These are phyloP conservation scores for Chaunax sp. DNA, from an alignment of 2,797 vertebrate genomes.

Conservation along the genomic window DNA sequence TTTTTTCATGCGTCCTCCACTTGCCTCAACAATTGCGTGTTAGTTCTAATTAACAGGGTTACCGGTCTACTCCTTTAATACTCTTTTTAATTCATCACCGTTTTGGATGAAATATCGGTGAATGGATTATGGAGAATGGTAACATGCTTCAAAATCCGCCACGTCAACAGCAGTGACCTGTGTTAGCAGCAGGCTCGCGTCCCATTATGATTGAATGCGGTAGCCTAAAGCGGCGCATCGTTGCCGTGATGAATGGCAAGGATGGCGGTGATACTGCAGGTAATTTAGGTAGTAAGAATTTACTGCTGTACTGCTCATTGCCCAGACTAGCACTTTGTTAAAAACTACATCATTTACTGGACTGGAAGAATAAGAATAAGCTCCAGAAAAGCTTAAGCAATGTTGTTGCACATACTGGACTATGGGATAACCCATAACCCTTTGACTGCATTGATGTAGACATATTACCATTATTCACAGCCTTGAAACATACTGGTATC, in stretches of 20 bases:
- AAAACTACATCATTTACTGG: too few relatives aligned
- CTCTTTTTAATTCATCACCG: constrained; percentile 31
- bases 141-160: constrained; percentile 43
- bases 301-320: too few relatives aligned
- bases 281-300: too few relatives aligned
- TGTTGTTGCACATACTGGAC: constrained; percentile 4
- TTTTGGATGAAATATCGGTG: constrained; percentile 53
- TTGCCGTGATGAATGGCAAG: constrained; percentile 46
- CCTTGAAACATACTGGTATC: constrained; percentile 5
- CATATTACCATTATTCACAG: constrained; percentile 23
- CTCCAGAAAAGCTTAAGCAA: too few relatives aligned
- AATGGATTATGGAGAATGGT: constrained; percentile 47
- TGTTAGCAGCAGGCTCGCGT: constrained; percentile 31
- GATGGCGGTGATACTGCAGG: constrained; percentile 42
- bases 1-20: background rate
- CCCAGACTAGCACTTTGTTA: too few relatives aligned
- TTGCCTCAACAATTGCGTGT: background rate
- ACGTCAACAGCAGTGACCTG: constrained; percentile 23
- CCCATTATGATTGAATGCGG: constrained; percentile 56
- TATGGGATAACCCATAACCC: too few relatives aligned
- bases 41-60: constrained; percentile 17
- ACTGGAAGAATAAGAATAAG: too few relatives aligned
- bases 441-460: constrained; percentile 20
- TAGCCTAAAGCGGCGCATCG: constrained; percentile 37
- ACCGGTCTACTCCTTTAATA: constrained; percentile 39